Evolutionary conservation across 1,140 invertebrate species (phyloP).

Genomic region (Linepithema humile): DNA sequence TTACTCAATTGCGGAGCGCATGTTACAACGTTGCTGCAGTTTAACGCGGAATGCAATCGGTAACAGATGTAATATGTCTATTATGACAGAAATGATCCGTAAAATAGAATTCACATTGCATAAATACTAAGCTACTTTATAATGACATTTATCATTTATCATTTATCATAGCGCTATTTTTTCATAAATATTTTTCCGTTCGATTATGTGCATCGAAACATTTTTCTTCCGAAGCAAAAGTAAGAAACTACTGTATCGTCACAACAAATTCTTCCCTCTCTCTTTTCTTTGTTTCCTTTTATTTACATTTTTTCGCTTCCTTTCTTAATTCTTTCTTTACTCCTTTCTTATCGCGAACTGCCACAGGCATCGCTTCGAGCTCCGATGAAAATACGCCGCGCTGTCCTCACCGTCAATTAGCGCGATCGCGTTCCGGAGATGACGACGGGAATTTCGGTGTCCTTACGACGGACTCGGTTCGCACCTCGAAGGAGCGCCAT

Average conservation of each 20-base stretch:
- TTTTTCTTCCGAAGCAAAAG: slow-evolving; percentile 2
- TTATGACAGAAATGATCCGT: neutral
- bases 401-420: slow-evolving; percentile 50
- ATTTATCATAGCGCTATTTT: neutral
- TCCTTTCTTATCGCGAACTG: slow-evolving; percentile 7
- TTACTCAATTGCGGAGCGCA: neutral
- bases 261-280: neutral
- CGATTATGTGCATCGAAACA: neutral
- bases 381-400: slow-evolving; percentile 21
- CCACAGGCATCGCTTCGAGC: slow-evolving; percentile 19
- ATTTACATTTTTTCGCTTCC: neutral
- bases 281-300: neutral
- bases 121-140: neutral
- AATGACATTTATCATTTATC: neutral
- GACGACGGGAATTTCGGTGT: slow-evolving; percentile 38
- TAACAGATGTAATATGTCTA: neutral
- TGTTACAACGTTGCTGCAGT: slow-evolving; percentile 26
- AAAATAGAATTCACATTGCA: neutral
- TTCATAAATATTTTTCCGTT: too few species aligned
- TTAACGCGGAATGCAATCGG: neutral
- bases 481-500: slow-evolving; percentile 30
- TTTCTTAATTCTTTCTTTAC: neutral
- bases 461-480: neutral
- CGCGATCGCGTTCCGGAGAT: slow-evolving; percentile 17
- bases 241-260: neutral